A percentile compares a stretch with the other conserved stretches of the same genome.
Conservation (phyloP, 2,888 invertebrate species). For the Tipula lateralis region DNA sequence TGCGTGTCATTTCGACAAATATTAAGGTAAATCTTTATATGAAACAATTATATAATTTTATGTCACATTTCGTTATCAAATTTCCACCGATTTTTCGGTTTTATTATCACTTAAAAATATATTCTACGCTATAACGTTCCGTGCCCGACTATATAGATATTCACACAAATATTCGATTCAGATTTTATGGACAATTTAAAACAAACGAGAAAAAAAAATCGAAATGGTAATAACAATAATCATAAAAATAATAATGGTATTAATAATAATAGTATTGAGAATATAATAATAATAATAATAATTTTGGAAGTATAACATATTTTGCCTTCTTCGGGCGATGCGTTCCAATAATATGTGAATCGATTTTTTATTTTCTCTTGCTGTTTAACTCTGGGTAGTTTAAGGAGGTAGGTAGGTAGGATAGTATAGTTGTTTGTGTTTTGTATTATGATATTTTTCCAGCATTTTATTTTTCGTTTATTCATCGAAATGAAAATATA, state of each 20-base stretch:
- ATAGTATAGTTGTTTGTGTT: neutral
- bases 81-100: neutral
- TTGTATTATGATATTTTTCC: neutral
- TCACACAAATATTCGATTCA: neutral
- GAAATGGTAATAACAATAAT: slow-evolving; percentile 19
- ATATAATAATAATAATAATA: neutral
- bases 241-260: slow-evolving; percentile 5
- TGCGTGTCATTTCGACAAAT: no score
- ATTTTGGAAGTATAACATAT: slow-evolving; percentile 9
- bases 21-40: no score
- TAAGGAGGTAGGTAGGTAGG: neutral
- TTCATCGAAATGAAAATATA: neutral
- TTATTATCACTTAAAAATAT: neutral
- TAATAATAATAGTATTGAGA: neutral
- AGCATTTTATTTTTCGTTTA: neutral
- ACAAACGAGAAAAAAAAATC: neutral
- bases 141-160: neutral
- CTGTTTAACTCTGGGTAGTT: neutral
- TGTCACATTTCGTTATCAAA: neutral
- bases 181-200: slow-evolving; percentile 11
- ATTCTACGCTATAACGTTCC: neutral
- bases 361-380: neutral
- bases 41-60: neutral
- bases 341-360: neutral
- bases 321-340: neutral